Base-by-base conservation (phyloP, 2,113 vertebrate species). In the Lepidothrix coronata region DNA sequence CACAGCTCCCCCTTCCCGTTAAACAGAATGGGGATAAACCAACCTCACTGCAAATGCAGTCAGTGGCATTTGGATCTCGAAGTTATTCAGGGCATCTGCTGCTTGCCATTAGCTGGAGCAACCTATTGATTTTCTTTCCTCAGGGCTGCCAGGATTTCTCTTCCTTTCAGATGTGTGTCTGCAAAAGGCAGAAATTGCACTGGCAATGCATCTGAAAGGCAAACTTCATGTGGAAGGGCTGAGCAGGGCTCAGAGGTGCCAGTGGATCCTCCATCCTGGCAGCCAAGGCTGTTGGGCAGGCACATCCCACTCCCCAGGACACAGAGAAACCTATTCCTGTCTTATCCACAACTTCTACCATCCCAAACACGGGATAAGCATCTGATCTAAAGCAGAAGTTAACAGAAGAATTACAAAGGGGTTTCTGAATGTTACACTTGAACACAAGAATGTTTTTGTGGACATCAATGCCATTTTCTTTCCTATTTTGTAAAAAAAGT, bases 251-350 rank as follows among this genome's bases (percentile, higher is more conserved):
- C 12, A 1, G 61, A 52, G 54, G 28, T 73, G 18, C 24, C 59
- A 19, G 20, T 6, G 28, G 46, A 15, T 43, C 24, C 51, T 25
- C 44, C 24, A 19, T 48, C 24, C 48, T 15, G 3, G 30, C 9
- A 27, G 5, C n/a, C 5, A 3, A 59, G 8, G 12, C 49, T 67
- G 77, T 27, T 0, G 0, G 66, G 41, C 2, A 15, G 59, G 66
- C 14, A 8, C 8, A 7, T 54, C 91, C 1, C 0, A 20, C 35
- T 61, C 15, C 46, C 48, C 19, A 46, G 63, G 35, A 23, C 16
- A 8, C 3, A 2, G 41, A 20, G 51, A 87, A 83, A 54, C 11
- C 43, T 6, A 2, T 39, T 78, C n/a, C n/a, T n/a, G 21, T 25
- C 65, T 43, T 41, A 30, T 24, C 52, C 6, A 1, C 0, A 0